phyloP scores from a whole-genome alignment of 2,888 invertebrate genomes.

The Microchrysa polita region DNA sequence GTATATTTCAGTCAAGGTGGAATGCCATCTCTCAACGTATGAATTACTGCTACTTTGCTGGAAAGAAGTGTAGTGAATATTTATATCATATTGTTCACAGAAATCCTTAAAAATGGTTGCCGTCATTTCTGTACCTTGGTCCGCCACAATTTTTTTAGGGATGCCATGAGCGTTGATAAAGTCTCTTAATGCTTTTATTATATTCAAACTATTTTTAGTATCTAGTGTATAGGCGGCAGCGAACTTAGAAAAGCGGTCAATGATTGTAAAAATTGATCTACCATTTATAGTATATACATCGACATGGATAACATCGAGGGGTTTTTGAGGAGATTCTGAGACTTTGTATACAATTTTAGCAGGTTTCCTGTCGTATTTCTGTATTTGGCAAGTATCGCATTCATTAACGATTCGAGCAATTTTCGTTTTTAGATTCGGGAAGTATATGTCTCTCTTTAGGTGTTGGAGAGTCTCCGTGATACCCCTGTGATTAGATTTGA shows the following conservation, averaged over 20 bases:
- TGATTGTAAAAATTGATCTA: conserved; percentile 31
- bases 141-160: conserved; percentile 20
- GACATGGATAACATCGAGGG: conserved; percentile 36
- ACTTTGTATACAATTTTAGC: conserved; percentile 38
- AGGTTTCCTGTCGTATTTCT: conserved; percentile 47
- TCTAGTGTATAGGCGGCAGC: conserved; percentile 29
- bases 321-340: conserved; percentile 43
- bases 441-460: conserved; percentile 41
- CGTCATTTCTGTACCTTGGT: conserved; percentile 47
- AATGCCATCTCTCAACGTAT: conserved; percentile 50
- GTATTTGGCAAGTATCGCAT: conserved; percentile 33
- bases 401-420: conserved; percentile 43
- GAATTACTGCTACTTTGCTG: conserved; percentile 48
- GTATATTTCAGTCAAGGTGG: conserved; percentile 50
- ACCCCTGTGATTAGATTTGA: conserved; percentile 38
- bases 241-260: conserved; percentile 42
- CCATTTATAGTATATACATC: conserved; percentile 35
- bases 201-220: conserved; percentile 5
- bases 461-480: conserved; percentile 42
- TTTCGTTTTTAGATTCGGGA: conserved; percentile 36
- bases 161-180: conserved; percentile 28
- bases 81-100: conserved; percentile 45
- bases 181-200: conserved; percentile 22
- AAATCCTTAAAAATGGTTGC: conserved; percentile 49
- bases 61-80: conserved; percentile 47